Conservation (phyloP, 2,888 invertebrate species). For the Nymphalis urticae region DNA sequence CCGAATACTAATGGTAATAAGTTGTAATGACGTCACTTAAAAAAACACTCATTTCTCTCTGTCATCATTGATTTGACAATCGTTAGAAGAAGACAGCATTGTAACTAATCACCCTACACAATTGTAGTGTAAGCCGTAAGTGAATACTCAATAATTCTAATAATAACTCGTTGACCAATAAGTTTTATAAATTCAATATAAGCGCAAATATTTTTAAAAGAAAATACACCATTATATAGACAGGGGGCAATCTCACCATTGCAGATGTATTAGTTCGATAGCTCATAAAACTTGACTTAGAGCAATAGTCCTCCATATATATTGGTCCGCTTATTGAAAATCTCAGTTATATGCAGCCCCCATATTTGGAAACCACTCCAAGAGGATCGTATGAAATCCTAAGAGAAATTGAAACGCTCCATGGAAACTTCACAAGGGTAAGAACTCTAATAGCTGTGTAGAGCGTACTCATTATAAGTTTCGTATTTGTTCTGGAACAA, state of each 20-base stretch:
- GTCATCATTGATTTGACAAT: too few species aligned
- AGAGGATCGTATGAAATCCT: conserved; percentile 51
- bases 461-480: neutral
- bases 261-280: conserved; percentile 38
- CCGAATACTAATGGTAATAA: too few species aligned
- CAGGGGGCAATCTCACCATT: conserved; percentile 1
- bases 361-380: conserved; percentile 64
- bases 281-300: conserved; percentile 70
- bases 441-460: neutral
- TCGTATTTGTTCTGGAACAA: neutral
- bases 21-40: too few species aligned
- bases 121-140: too few species aligned
- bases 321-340: conserved; percentile 67
- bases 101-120: too few species aligned
- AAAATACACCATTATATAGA: conserved; percentile 5
- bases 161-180: too few species aligned
- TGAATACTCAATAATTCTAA: too few species aligned
- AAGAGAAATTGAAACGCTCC: conserved; percentile 48
- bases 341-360: conserved; percentile 58
- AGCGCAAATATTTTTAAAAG: neutral
- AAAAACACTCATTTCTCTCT: too few species aligned
- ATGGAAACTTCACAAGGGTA: conserved; percentile 16
- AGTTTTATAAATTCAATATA: neutral
- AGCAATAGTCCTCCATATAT: conserved; percentile 58
- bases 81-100: too few species aligned